Evolutionary conservation across 2,113 vertebrate genomes (phyloP).

Genomic region (Cranoglanis bouderius): DNA sequence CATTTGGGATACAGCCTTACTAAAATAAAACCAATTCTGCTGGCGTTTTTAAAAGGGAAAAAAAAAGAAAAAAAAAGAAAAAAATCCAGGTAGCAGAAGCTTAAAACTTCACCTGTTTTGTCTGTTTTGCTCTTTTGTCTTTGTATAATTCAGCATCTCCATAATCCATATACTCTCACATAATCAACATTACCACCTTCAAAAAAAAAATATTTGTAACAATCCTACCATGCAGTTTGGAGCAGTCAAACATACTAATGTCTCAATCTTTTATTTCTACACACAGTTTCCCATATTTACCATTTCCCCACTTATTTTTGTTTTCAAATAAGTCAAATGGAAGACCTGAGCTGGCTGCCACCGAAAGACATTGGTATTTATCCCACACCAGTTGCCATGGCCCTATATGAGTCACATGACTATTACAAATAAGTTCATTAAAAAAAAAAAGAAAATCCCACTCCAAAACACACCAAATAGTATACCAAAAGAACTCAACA

Average conservation of each 20-base stretch:
- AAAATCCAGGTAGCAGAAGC: slow-evolving; percentile 33
- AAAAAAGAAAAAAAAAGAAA: not conserved
- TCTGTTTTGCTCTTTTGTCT: slow-evolving; percentile 35
- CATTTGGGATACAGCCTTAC: not conserved
- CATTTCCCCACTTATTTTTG: not conserved
- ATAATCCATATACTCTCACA: not conserved
- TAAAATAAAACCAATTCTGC: slow-evolving; percentile 55
- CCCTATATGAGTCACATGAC: slow-evolving; percentile 24
- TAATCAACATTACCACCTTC: slow-evolving; percentile 19
- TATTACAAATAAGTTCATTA: slow-evolving; percentile 53
- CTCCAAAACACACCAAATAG: slow-evolving; percentile 54
- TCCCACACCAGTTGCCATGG: slow-evolving; percentile 22
- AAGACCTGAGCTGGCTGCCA: slow-evolving; percentile 68
- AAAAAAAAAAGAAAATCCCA: slow-evolving; percentile 51
- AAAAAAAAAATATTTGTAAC: slow-evolving; percentile 46
- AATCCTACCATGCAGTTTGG: slow-evolving; percentile 59
- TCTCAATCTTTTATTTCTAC: slow-evolving; percentile 20
- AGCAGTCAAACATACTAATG: slow-evolving; percentile 45
- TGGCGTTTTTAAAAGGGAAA: not conserved
- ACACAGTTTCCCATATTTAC: slow-evolving; percentile 34
- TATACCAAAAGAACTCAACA: slow-evolving; percentile 55
- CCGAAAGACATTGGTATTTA: slow-evolving; percentile 32
- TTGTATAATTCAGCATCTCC: slow-evolving; percentile 21
- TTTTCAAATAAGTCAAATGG: slow-evolving; percentile 56
- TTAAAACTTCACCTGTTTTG: not conserved